A percentile compares a stretch with the other conserved stretches of the same genome.
phyloP scores from a whole-genome alignment of 2,888 invertebrate genomes.

The Rhopalosiphum nymphaeae region DNA sequence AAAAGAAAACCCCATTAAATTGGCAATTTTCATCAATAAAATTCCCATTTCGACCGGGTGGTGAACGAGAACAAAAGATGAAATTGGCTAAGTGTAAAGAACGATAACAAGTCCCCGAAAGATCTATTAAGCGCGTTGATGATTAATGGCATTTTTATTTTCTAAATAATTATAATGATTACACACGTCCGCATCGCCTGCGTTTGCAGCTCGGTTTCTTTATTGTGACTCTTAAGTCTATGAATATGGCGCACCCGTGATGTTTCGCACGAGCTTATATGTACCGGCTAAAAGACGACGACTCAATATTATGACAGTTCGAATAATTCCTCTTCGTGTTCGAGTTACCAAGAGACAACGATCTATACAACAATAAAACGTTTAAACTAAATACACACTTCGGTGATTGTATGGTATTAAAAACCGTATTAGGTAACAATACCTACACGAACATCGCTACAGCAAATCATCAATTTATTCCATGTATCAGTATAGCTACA shows the following conservation, averaged over 20 bases:
- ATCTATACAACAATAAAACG: not conserved
- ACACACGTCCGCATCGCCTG: not conserved
- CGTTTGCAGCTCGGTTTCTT: not conserved
- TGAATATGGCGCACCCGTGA: not conserved
- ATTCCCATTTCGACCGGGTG: not conserved
- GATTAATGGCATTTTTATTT: conserved; percentile 55
- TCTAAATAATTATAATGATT: conserved; percentile 38
- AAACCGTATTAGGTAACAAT: not conserved
- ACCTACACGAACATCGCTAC: too few species aligned
- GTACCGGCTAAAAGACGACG: not conserved
- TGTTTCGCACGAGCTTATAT: not conserved
- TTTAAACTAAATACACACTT: not conserved
- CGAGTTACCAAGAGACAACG: not conserved
- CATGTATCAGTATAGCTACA: not conserved
- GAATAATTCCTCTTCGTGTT: not conserved
- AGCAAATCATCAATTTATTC: not conserved
- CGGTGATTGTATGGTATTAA: not conserved
- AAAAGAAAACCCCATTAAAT: conserved; percentile 35
- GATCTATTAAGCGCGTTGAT: conserved; percentile 12
- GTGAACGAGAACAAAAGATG: conserved; percentile 24
- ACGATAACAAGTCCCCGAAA: conserved; percentile 44
- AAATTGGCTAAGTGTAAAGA: conserved; percentile 51
- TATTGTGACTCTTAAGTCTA: not conserved
- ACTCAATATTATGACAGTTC: not conserved
- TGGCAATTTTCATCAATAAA: conserved; percentile 55